These are phyloP conservation scores for Alauda arvensis DNA, from an alignment of 2,797 vertebrate species.

Conservation along the genomic window DNA sequence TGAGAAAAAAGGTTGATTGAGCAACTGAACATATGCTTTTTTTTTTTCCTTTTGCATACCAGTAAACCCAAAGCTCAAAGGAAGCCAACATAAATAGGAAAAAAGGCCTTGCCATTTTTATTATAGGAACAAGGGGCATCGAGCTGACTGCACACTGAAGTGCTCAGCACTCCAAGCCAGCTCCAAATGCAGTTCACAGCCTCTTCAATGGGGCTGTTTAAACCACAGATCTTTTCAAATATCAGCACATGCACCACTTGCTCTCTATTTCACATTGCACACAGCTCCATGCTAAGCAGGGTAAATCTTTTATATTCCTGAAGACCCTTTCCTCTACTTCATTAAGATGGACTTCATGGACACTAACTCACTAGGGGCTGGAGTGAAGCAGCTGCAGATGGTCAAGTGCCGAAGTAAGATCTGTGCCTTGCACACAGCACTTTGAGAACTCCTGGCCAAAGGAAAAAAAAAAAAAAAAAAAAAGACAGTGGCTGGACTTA, in stretches of 20 bases:
- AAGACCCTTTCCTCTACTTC: slow-evolving; percentile 42
- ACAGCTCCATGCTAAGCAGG: slow-evolving; percentile 4
- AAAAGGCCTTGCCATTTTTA: background rate
- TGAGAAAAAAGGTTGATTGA: slow-evolving; percentile 49
- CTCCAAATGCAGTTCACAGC: background rate
- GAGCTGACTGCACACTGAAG: background rate
- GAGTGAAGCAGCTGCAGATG: slow-evolving; percentile 50
- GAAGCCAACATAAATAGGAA: slow-evolving; percentile 9
- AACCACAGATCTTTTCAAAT: background rate
- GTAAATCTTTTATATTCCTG: slow-evolving; percentile 51
- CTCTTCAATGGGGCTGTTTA: background rate
- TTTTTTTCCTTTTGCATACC: background rate
- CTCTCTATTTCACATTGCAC: slow-evolving; percentile 23
- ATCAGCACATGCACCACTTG: background rate
- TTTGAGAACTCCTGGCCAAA: background rate
- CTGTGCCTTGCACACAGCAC: background rate
- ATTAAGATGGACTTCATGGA: slow-evolving; percentile 55
- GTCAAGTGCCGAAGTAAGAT: slow-evolving; percentile 34
- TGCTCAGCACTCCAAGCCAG: background rate
- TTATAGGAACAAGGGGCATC: background rate
- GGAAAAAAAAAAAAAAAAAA: background rate
- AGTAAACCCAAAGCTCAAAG: slow-evolving; percentile 36
- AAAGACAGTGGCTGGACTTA: background rate
- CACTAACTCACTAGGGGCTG: slow-evolving; percentile 29
- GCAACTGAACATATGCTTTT: background rate